Conservation (phyloP, 2,888 invertebrate species). For the Hypolimnas misippus region DNA sequence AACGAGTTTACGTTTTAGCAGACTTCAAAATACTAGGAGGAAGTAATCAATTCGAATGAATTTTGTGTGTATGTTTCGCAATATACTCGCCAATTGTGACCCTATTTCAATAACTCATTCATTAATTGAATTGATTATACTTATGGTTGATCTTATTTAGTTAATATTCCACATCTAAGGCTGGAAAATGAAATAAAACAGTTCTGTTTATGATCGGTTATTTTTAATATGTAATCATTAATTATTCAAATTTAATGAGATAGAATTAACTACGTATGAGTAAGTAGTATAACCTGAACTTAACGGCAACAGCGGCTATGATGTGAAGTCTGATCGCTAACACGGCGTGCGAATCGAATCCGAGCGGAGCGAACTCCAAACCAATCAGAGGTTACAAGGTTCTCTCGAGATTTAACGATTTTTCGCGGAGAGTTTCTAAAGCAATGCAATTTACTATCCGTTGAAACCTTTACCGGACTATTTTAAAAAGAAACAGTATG, state of each 20-base stretch:
- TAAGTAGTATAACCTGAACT: background rate
- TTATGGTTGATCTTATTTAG: no score
- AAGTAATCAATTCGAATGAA: no score
- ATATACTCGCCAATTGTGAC: no score
- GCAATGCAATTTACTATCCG: background rate
- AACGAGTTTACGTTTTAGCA: background rate
- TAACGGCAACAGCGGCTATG: background rate
- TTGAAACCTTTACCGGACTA: background rate
- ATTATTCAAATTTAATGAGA: background rate
- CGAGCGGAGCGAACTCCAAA: slow-evolving; percentile 8
- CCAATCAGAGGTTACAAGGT: slow-evolving; percentile 20
- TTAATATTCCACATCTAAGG: no score
- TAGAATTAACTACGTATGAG: background rate
- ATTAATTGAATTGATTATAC: no score
- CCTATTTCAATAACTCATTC: no score
- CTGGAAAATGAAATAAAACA: no score
- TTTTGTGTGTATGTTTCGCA: no score
- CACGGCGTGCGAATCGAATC: slow-evolving; percentile 3
- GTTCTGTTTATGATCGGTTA: no score
- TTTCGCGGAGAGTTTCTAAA: background rate
- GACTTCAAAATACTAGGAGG: no score
- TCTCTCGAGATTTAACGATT: background rate
- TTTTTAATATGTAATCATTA: no score
- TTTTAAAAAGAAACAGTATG: no score
- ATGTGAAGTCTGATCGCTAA: background rate